These are phyloP conservation scores for Athripsodes cinereus DNA, from an alignment of 2,888 invertebrate genomes.

Conservation along the genomic window DNA sequence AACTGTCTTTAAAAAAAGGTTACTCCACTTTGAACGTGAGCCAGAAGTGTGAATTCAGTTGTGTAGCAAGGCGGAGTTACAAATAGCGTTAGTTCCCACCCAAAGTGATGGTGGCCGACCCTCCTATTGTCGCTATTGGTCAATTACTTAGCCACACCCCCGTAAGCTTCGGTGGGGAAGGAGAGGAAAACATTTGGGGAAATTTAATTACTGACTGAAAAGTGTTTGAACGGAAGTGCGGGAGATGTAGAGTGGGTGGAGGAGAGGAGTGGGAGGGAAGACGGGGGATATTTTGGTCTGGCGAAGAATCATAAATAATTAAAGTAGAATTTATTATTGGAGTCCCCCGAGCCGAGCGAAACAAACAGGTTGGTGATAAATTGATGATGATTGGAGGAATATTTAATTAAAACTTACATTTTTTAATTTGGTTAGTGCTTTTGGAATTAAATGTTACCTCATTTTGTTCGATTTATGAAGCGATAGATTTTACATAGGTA, in stretches of 20 bases:
- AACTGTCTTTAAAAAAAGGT: too few species aligned
- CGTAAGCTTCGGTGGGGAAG: conserved; percentile 5
- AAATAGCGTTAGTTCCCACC: conserved; percentile 12
- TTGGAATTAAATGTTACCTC: too few species aligned
- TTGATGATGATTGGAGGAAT: conserved; percentile 15
- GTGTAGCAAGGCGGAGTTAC: conserved; percentile 9
- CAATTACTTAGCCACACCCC: conserved; percentile 6
- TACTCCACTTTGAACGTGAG: background rate
- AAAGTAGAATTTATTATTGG: conserved; percentile 13
- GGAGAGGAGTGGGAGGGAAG: background rate
- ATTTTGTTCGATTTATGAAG: too few species aligned
- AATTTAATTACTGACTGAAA: conserved; percentile 18
- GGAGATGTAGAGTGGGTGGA: background rate
- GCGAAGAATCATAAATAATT: conserved; percentile 16
- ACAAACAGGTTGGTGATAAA: conserved; percentile 18
- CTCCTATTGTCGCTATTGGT: conserved; percentile 22
- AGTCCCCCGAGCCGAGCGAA: conserved; percentile 1
- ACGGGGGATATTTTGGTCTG: conserved; percentile 2
- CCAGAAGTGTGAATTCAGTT: background rate
- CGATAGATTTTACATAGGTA: too few species aligned
- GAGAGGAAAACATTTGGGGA: conserved; percentile 6
- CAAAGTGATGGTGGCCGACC: conserved; percentile 27
- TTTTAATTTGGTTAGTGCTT: background rate
- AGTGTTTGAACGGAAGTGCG: conserved; percentile 9
- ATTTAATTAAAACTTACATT: conserved; percentile 15